Base-by-base conservation (phyloP, 1,140 invertebrate species). In the Bombus polaris region DNA sequence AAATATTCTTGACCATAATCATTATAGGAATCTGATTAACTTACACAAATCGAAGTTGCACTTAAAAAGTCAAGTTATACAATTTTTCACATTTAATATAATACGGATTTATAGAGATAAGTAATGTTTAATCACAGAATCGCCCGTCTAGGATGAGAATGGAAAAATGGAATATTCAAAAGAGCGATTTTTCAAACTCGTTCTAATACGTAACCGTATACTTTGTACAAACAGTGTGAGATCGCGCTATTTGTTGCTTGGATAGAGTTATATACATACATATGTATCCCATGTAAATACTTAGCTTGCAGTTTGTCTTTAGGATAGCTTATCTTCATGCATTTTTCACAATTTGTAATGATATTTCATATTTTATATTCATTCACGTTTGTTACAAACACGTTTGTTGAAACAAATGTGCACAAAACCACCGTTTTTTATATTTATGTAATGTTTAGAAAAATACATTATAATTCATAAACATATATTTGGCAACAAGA, bases 301-400 rank as follows among this genome's bases (percentile, higher is more conserved):
- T 75, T 66, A 35, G 39, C 25, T 81, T 10, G 25, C 39, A 62
- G 53, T 75, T 68, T 68, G 59, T n/a, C 42, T 73, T 44, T 25
- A 42, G 28, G 66, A 81, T 74, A 82, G 39, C 37, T 44, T 83
- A 86, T 88, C 68, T 42, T 74, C 6, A 68, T 35, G 47, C 32
- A 65, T 22, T 85, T 32, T 8, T 15, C 5, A 83, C 62, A 83
- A 59, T 57, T 35, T 39, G 39, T 72, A 44, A 2, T 18, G 1
- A 72, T n/a, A 59, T n/a, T 44, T 47, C 10, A 32, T 32, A 32
- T 77, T 78, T 65, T 77, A n/a, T 62, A 77, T 62, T 18, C n/a
- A 66, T 35, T 66, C 15, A 35, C 32, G 32, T 35, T 68, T 35
- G 15, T 35, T 57, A 62, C 59, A 62, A 62, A n/a, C 12, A 37